Evolutionary conservation across 2,888 invertebrate species (phyloP), one percentile per base, ranked within the genome.

Genomic region (Operophtera brumata): DNA sequence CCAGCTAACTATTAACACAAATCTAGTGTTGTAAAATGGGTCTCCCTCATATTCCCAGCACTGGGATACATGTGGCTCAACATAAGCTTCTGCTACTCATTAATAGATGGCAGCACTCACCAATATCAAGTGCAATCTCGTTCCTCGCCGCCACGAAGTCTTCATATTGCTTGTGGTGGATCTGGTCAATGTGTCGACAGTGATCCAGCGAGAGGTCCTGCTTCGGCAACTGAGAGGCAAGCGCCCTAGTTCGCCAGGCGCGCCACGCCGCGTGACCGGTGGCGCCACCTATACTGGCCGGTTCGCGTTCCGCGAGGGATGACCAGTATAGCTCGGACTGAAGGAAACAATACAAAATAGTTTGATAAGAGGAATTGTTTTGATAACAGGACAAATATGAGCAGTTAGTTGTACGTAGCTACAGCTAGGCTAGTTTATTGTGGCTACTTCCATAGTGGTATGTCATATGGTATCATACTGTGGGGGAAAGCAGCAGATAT

Each of bases 41-140:
- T n/a, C n/a, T n/a, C n/a, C n/a, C n/a, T n/a, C n/a, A n/a, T n/a
- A n/a, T n/a, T n/a, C n/a, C n/a, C n/a, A n/a, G n/a, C n/a, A n/a
- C n/a, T n/a, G 20, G 20, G 20, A 20, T 3, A 20, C 4, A 20
- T 20, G 20, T 3, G 20, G 20, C 20, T 20, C 20, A 20, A 20
- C 20, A 20, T 4, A 42, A 10, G 46, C 37, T 70, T 67, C 12
- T 8, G 10, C 73, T 73, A 73, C 53, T 71, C 20, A 42, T 39
- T 65, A 64, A 59, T 47, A 82, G 82, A 74, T 79, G 78, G 72
- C 78, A 66, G 43, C 63, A 80, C 77, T 74, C 80, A 84, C 97
- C 99, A 76, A 99, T 96, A 83, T 99, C 99, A 76, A 99, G 92
- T 36, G 98, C 97, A 70, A 97, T 95, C 90, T 98, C 97, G 84